Evolutionary conservation across 2,113 vertebrate species (phyloP), one percentile per base, ranked within the genome.

Genomic region (Tor tambroides): DNA sequence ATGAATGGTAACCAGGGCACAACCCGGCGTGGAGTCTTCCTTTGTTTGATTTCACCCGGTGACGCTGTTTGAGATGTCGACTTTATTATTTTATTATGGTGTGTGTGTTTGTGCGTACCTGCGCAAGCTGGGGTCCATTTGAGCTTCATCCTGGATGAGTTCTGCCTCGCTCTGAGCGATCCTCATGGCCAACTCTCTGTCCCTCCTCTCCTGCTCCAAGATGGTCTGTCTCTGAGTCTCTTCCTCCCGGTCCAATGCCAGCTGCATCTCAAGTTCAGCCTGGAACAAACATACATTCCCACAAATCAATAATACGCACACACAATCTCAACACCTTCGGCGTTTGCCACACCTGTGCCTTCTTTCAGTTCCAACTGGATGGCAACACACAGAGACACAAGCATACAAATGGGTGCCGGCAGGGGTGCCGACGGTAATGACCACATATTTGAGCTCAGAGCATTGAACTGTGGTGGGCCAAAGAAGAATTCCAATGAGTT

Each of bases 121-220:
- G 92, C 98, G 96, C 84, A 99, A 94, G 1, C 92, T 92, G 0
- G 90, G 83, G 81, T 99, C 98, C 1, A 93, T 82, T 90, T 97
- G 96, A 9, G 93, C 92, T 51, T 99, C 98, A 0, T 99, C 98
- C 1, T 90, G 96, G 93, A 98, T 98, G 89, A 99, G 98, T 87
- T 99, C 98, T 0, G 98, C 94, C 79, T 99, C 98, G 0, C 95
- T 99, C 92, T 97, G 97, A 59, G 97, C 98, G 23, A 99, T 99
- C 43, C 98, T 94, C 95, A 99, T 96, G 17, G 98, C 98, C 80
- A 99, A 93, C 89, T 99, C 98, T 7, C 96, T 90, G 92, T 99
- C 98, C 41, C 98, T 93, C 23, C 96, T 96, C 67, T 99, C 98
- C 94, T 99, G 98, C 83, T 99, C 98, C 88, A 98, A 86, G 0